A percentile compares a stretch with the other conserved stretches of the same genome.
Evolutionary conservation across 2,888 invertebrate species (phyloP).

Genomic region (Leucophenga montana): DNA sequence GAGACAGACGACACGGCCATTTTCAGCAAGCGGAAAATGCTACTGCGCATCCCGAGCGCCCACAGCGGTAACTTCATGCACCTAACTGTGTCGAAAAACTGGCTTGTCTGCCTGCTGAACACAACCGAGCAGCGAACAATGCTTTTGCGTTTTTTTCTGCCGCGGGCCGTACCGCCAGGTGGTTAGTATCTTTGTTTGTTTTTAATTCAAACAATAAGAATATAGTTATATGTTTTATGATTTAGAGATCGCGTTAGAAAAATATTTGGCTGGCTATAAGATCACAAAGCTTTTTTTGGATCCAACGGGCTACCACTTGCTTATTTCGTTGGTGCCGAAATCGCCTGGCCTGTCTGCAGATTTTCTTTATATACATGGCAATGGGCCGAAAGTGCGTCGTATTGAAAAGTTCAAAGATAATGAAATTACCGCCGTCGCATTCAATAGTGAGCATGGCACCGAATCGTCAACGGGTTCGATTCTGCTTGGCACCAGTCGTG

Average conservation of each 20-base stretch:
- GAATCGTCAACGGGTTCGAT: slow-evolving; percentile 86
- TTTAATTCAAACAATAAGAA: background rate
- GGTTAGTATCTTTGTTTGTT: slow-evolving; percentile 75
- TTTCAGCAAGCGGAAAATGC: slow-evolving; percentile 88
- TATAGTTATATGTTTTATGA: too few species aligned
- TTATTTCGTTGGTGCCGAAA: slow-evolving; percentile 80
- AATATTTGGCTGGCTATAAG: slow-evolving; percentile 68
- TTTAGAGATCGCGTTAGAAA: slow-evolving; percentile 69
- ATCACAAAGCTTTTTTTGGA: slow-evolving; percentile 77
- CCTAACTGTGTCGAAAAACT: slow-evolving; percentile 86
- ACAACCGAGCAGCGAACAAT: slow-evolving; percentile 78
- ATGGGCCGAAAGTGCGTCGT: slow-evolving; percentile 82
- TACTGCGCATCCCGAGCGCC: slow-evolving; percentile 82
- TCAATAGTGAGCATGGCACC: slow-evolving; percentile 84
- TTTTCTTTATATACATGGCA: slow-evolving; percentile 85
- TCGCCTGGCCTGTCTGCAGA: slow-evolving; percentile 77
- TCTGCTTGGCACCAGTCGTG: slow-evolving; percentile 90
- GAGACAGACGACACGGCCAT: slow-evolving; percentile 81
- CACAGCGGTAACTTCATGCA: slow-evolving; percentile 79
- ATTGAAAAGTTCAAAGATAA: slow-evolving; percentile 76
- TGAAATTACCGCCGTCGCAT: slow-evolving; percentile 92
- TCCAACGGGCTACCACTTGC: slow-evolving; percentile 88
- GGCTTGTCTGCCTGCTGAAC: slow-evolving; percentile 87
- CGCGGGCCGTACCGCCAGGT: slow-evolving; percentile 84
- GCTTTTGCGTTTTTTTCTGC: slow-evolving; percentile 86